Conservation (phyloP, 2,888 invertebrate species). For the Andrena haemorrhoa region DNA sequence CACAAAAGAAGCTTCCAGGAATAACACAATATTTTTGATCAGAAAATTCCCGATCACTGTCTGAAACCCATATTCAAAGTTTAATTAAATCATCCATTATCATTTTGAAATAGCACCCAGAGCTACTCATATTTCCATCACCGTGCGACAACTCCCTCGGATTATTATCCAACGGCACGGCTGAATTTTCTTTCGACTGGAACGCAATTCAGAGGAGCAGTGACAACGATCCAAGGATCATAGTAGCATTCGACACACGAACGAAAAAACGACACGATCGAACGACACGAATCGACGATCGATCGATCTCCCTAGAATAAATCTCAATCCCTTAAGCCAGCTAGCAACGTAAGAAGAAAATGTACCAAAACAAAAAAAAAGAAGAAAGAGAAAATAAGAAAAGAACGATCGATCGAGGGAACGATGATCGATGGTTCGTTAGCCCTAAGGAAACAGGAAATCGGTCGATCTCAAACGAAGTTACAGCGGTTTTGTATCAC, state of each 20-base stretch:
- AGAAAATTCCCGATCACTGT: not conserved
- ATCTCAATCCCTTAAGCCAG: slow-evolving; percentile 13
- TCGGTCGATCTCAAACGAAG: slow-evolving; percentile 67
- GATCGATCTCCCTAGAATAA: slow-evolving; percentile 42
- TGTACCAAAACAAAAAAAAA: slow-evolving; percentile 8
- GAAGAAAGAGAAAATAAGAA: not conserved
- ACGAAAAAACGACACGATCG: slow-evolving; percentile 52
- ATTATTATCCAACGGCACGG: slow-evolving; percentile 8
- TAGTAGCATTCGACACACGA: slow-evolving; percentile 38
- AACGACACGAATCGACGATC: slow-evolving; percentile 56
- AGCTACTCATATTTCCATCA: slow-evolving; percentile 3
- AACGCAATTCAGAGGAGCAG: not conserved
- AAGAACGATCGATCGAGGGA: not conserved
- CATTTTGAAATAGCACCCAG: not conserved
- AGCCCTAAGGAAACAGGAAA: slow-evolving; percentile 6
- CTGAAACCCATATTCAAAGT: not conserved
- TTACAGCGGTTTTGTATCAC: slow-evolving; percentile 69
- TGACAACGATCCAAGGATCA: slow-evolving; percentile 25
- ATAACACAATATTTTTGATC: not conserved
- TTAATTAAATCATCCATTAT: not conserved
- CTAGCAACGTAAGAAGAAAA: slow-evolving; percentile 13
- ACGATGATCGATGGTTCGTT: not conserved
- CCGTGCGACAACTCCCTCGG: not conserved
- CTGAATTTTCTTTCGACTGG: slow-evolving; percentile 25
- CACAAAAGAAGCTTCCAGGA: not conserved